Base-by-base conservation (phyloP, 2,797 vertebrate species). In the Acridotheres tristis region DNA sequence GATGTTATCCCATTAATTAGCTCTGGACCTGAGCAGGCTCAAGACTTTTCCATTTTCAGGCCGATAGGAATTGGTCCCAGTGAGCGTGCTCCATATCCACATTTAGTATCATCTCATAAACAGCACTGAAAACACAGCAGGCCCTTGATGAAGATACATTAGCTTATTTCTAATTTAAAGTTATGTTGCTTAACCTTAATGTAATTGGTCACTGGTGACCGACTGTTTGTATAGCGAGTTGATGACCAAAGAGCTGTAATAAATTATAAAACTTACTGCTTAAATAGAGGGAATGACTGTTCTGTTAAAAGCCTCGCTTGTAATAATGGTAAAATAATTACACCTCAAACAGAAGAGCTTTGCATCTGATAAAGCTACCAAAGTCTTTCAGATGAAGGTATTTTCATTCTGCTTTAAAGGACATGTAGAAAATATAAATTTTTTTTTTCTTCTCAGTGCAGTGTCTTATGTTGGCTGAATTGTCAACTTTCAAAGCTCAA, bases 161-260 rank as follows among this genome's bases (percentile, higher is more conserved):
- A 96, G 94, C 97, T 97, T 98, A 98, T 97, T 98, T 97, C 97
- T 98, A 97, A 98, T 98, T 97, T 98, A 97, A 97, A 98, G 97
- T 97, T 98, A 97, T 95, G 95, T 97, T 98, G 97, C 97, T 98
- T 97, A 98, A 98, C 98, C 98, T 97, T 97, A 95, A 96, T 97
- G 97, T 98, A 99, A 99, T 99, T 98, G 98, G 98, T 98, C 98
- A 99, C 98, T 82, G 87, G 98, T 99, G 98, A 98, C 98, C 97
- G 98, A 98, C 97, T 97, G 98, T 98, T 97, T 98, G 97, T 97
- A 97, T 95, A 97, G 97, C 89, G 95, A 98, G 97, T 97, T 98
- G 98, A 98, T 98, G 98, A 98, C 98, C 97, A 94, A 92, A 96
- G 96, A 97, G 97, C 95, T 94, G 96, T 94, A 97, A 97, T 94